phyloP scores from a whole-genome alignment of 2,888 invertebrate species.

The Eupithecia dodoneata region DNA sequence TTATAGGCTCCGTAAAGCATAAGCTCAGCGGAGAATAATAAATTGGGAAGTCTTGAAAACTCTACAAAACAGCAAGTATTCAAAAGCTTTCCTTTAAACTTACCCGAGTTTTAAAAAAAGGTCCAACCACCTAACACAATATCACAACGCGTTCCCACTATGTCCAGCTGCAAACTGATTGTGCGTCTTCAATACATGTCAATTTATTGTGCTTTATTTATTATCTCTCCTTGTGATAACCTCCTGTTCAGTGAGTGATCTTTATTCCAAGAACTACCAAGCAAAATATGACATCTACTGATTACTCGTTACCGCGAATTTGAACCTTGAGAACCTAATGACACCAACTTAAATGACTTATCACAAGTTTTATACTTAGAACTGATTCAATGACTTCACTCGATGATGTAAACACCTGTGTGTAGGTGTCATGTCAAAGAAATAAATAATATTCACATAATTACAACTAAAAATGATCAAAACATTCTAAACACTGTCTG shows the following conservation, averaged over 20 bases:
- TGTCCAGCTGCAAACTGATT: constrained; percentile 63
- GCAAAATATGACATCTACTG: constrained; percentile 59
- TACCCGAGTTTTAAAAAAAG: constrained; percentile 43
- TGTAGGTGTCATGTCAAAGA: constrained; percentile 27
- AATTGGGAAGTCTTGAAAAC: not conserved
- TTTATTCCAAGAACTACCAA: constrained; percentile 72
- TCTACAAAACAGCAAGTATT: not conserved
- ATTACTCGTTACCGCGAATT: constrained; percentile 46
- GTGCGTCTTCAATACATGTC: constrained; percentile 57
- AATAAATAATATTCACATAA: not conserved
- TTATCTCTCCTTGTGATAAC: constrained; percentile 73
- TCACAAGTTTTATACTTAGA: constrained; percentile 49
- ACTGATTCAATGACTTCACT: constrained; percentile 66
- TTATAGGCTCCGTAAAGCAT: not conserved
- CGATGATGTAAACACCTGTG: constrained; percentile 41
- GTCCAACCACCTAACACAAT: constrained; percentile 33
- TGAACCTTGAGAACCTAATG: constrained; percentile 56
- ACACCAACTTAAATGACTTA: constrained; percentile 57
- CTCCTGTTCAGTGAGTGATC: constrained; percentile 67
- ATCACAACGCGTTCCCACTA: constrained; percentile 47
- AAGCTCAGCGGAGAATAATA: not conserved
- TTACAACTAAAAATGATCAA: not conserved
- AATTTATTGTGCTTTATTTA: constrained; percentile 75
- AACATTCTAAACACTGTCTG: not conserved
- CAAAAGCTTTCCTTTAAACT: constrained; percentile 22